phyloP scores from a whole-genome alignment of 2,888 invertebrate genomes.

The Polyploca ridens region DNA sequence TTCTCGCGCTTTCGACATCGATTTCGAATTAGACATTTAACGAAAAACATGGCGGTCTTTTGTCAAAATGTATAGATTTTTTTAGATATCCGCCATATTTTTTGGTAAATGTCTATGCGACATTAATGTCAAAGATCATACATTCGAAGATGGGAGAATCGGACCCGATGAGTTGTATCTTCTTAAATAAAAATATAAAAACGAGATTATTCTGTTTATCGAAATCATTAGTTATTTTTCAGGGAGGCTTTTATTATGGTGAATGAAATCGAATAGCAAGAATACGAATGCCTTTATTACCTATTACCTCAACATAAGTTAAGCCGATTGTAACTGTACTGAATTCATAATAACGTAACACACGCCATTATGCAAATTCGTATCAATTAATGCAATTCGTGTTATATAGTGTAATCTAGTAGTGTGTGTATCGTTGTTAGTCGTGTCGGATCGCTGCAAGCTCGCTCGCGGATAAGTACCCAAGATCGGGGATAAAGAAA shows the following conservation, averaged over 20 bases:
- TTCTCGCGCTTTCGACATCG: no score
- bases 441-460: conserved; percentile 42
- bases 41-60: no score
- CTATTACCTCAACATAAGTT: background rate
- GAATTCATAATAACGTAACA: conserved; percentile 5
- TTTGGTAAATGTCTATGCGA: no score
- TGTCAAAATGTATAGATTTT: no score
- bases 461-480: conserved; percentile 23
- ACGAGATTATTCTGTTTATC: no score
- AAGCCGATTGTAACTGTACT: background rate
- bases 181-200: no score
- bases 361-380: conserved; percentile 17
- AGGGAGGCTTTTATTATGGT: background rate
- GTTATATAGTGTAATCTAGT: conserved; percentile 27
- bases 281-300: background rate
- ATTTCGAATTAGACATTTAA: no score
- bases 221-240: background rate
- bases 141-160: no score
- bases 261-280: background rate
- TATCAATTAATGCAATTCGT: conserved; percentile 34
- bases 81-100: no score
- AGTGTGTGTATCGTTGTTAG: conserved; percentile 33
- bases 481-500: conserved; percentile 12
- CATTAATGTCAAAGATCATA: no score
- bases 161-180: no score